A percentile compares a stretch with the other conserved stretches of the same genome.
Conservation (phyloP, 2,888 invertebrate species). For the Dicranocentrus wangi region DNA sequence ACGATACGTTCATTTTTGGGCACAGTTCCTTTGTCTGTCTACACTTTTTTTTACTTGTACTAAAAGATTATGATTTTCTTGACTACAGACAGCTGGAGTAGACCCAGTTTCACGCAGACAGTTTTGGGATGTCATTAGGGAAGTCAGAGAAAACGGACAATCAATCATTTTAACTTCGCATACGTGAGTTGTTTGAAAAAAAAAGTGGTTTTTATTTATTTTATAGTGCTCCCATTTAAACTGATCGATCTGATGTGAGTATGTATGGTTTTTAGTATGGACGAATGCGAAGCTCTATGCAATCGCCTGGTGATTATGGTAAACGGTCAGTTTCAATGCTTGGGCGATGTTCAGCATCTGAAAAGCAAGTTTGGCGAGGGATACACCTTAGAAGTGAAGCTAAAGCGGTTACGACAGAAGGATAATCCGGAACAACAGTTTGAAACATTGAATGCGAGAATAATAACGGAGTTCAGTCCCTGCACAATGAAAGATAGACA, state of each 20-base stretch:
- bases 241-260: too few species aligned
- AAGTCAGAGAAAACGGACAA: constrained; percentile 77
- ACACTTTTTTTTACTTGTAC: too few species aligned
- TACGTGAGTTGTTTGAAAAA: constrained; percentile 78
- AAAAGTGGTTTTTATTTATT: too few species aligned
- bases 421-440: too few species aligned
- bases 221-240: too few species aligned
- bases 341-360: constrained; percentile 77
- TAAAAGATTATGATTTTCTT: too few species aligned
- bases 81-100: constrained; percentile 69
- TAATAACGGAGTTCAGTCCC: too few species aligned
- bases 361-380: constrained; percentile 84
- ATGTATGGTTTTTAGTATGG: constrained; percentile 76
- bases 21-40: too few species aligned
- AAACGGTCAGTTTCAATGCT: constrained; percentile 83
- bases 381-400: constrained; percentile 76
- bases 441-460: too few species aligned
- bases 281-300: constrained; percentile 81
- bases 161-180: constrained; percentile 82
- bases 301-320: constrained; percentile 87
- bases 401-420: too few species aligned
- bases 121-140: constrained; percentile 80
- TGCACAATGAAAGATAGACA: too few species aligned
- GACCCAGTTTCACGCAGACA: constrained; percentile 81
- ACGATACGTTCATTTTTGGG: constrained; percentile 73